Base-by-base conservation (phyloP, 2,888 invertebrate species). In the Andrena flavipes region DNA sequence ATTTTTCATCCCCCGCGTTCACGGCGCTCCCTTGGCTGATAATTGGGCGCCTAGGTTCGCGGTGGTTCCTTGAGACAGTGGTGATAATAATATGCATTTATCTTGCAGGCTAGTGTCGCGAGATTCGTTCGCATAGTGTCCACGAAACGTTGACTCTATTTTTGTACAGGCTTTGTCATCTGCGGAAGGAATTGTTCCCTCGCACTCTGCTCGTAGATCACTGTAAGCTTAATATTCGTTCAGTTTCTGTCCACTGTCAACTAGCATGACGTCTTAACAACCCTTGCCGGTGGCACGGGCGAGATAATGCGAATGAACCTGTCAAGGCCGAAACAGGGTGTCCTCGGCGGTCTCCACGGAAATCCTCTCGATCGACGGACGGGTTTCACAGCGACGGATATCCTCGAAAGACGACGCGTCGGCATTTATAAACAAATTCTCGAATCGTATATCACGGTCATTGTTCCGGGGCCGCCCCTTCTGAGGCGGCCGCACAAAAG, bases 341-440 rank as follows among this genome's bases (percentile, higher is more conserved):
- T 71, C 76, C 54, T 69, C 54, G 35, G 42, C 69, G 42, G 51
- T 70, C 70, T 76, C 75, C 48, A 42, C 75, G 71, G 72, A 71
- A 73, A 71, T 71, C 71, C 68, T 59, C 76, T 70, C 56, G 51
- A 59, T 20, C 63, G 70, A 71, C 33, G 74, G 79, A 79, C 79
- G 82, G 79, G 82, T 74, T 78, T 76, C 84, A 59, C n/a, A 82
- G 70, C 80, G 78, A 63, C 69, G 70, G 63, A 80, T 82, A 85
- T 82, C 76, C 84, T 85, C 74, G 72, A 87, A 79, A 78, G 84
- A 78, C 82, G 81, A 75, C 83, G 82, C 76, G 60, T 73, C 75
- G 85, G 87, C 89, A 91, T 92, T 92, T 91, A 92, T 91, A 92
- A 92, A 92, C 91, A 92, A 93, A 93, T 92, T 91, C 90, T 90